Conservation (phyloP, 2,113 vertebrate species). For the Archilochus colubris region DNA sequence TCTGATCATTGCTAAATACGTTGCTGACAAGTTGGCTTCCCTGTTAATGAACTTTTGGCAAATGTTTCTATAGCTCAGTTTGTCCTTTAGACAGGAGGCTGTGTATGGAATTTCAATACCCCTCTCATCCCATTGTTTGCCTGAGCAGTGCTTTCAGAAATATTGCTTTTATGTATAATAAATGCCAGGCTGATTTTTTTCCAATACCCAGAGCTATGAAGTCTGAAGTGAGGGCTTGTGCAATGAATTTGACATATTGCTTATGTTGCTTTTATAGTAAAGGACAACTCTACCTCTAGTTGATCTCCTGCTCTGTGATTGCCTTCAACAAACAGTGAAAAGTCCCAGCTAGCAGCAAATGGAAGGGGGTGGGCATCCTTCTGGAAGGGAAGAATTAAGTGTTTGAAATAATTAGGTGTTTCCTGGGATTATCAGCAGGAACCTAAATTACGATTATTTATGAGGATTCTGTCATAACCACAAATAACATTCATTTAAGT, state of each 20-base stretch:
- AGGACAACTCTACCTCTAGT: not conserved
- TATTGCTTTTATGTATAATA: not conserved
- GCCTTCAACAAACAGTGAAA: not conserved
- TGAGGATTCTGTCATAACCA: not conserved
- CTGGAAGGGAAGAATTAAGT: conserved; percentile 5
- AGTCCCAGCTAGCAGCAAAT: not conserved
- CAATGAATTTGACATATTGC: not conserved
- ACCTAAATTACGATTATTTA: conserved; percentile 66
- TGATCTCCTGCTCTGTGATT: not conserved
- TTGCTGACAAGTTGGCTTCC: not conserved
- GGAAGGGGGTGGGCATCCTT: not conserved
- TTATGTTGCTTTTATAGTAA: not conserved
- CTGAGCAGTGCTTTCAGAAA: not conserved
- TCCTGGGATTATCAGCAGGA: conserved; percentile 34
- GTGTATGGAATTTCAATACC: not conserved
- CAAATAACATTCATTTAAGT: conserved; percentile 48
- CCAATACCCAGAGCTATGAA: no score
- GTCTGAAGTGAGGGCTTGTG: not conserved
- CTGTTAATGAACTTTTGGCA: not conserved
- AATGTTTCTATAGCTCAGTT: not conserved
- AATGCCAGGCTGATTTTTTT: not conserved
- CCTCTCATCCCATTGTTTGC: not conserved
- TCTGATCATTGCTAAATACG: not conserved
- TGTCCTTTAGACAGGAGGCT: not conserved
- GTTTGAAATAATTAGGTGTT: conserved; percentile 5